Evolutionary conservation across 2,797 vertebrate species (phyloP), one percentile per base, ranked within the genome.

Genomic region (Setipinna tenuifilis): DNA sequence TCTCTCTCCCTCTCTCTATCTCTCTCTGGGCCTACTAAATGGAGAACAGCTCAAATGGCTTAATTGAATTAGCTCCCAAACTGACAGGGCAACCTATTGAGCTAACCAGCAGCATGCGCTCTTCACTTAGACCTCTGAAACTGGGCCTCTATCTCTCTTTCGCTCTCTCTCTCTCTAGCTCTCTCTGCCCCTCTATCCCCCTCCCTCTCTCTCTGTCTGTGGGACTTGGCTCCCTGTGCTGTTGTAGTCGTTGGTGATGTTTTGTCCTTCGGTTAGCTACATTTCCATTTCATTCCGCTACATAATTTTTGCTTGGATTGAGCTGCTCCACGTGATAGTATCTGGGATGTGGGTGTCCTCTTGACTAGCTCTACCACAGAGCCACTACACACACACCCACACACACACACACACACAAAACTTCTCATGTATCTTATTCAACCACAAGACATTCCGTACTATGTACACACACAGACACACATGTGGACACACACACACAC

Each of bases 61-160:
- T 85, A 21, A 85, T 84, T 87, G 46, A 80, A 83, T 87, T 83
- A 85, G 59, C 61, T 59, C 75, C 65, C 44, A 85, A 68, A 85
- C 71, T 83, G 84, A 82, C 58, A 17, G 57, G n/a, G 16, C 31
- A 46, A 81, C n/a, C 50, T 35, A 82, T 50, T 82, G 31, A 84
- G 31, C 71, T 81, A 81, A 84, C 14, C 81, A 5, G 21, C 62
- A 35, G 78, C 35, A 0, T 41, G 28, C 41, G 12, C 68, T 87
- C 50, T 25, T 61, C 75, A 68, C 46, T 46, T 84, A 28, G 46
- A 48, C 81, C 25, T 50, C 23, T 82, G n/a, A 54, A 71, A 28
- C 28, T 25, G 31, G 28, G 2, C 25, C 50, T 54, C 50, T 54
- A 3, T 54, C 50, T 54, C 50, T 54, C 50, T 54, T 14, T 54